Conservation (phyloP, 2,888 invertebrate genomes). For the Cenopis cana region DNA sequence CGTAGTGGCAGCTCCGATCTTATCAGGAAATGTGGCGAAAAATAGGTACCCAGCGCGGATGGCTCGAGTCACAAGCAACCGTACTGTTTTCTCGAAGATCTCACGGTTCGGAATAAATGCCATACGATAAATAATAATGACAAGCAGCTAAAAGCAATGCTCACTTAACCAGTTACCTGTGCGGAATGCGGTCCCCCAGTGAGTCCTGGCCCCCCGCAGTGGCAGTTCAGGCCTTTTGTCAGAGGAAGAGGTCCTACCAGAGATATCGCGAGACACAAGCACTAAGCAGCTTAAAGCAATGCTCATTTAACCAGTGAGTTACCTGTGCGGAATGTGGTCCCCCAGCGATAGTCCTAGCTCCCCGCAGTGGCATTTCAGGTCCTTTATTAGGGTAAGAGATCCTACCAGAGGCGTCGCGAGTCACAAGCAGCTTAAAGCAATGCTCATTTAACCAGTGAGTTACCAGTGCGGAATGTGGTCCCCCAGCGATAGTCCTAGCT, state of each 20-base stretch:
- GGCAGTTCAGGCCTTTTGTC: constrained; percentile 96
- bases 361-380: constrained; percentile 92
- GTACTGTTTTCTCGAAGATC: too few species aligned
- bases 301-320: constrained; percentile 80
- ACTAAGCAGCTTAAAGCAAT: too few species aligned
- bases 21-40: constrained; percentile 90
- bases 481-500: constrained; percentile 86
- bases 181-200: constrained; percentile 90
- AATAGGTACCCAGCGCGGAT: constrained; percentile 89
- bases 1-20: constrained; percentile 93
- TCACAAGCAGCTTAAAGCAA: too few species aligned
- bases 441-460: too few species aligned
- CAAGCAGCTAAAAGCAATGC: too few species aligned
- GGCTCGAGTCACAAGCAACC: too few species aligned
- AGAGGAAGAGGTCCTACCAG: constrained; percentile 91
- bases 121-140: too few species aligned
- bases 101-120: too few species aligned
- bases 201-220: constrained; percentile 90
- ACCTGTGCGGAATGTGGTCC: constrained; percentile 86
- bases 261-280: too few species aligned
- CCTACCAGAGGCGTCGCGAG: too few species aligned
- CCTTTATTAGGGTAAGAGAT: constrained; percentile 95
- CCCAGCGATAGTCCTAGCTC: constrained; percentile 92
- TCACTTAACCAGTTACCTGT: constrained; percentile 76
- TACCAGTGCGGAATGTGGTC: constrained; percentile 85